phyloP scores from a whole-genome alignment of 2,113 vertebrate genomes.

The Poeciliopsis turrubarensis region DNA sequence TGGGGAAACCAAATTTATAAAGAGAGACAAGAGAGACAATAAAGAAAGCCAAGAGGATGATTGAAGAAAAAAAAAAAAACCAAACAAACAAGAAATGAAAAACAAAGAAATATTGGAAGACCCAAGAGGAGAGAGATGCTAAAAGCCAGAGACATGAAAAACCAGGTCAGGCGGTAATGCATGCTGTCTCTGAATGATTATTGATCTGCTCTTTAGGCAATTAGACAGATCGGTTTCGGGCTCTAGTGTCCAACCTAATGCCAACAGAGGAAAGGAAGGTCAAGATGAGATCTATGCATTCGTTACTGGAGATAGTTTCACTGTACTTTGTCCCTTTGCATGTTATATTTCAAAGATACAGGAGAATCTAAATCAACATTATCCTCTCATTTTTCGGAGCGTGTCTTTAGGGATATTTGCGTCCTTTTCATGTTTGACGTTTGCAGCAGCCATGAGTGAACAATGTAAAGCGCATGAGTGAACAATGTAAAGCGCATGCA shows the following conservation, averaged over 20 bases:
- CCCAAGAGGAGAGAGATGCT: constrained; percentile 4
- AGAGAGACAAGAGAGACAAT: neutral
- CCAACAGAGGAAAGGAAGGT: constrained; percentile 40
- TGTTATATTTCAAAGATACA: neutral
- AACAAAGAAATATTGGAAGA: neutral
- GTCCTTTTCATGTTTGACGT: neutral
- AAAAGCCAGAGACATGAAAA: constrained; percentile 28
- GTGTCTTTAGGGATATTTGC: neutral
- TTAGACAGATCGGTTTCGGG: constrained; percentile 57
- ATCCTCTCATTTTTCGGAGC: neutral
- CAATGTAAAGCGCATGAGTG: neutral
- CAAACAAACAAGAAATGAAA: neutral
- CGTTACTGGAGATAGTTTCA: constrained; percentile 11
- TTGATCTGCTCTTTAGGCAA: constrained; percentile 62
- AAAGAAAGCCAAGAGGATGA: neutral
- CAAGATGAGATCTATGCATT: constrained; percentile 27
- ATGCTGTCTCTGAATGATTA: constrained; percentile 33
- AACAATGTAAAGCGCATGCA: neutral
- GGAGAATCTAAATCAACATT: neutral
- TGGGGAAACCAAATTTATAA: constrained; percentile 3
- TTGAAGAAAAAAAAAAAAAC: neutral
- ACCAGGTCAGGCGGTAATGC: constrained; percentile 49
- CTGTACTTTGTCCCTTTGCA: neutral
- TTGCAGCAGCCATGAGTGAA: neutral
- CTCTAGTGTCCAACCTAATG: constrained; percentile 13